These are phyloP conservation scores for Ricordea florida DNA, from an alignment of 92 coral and sea anemone species.

Conservation along the genomic window DNA sequence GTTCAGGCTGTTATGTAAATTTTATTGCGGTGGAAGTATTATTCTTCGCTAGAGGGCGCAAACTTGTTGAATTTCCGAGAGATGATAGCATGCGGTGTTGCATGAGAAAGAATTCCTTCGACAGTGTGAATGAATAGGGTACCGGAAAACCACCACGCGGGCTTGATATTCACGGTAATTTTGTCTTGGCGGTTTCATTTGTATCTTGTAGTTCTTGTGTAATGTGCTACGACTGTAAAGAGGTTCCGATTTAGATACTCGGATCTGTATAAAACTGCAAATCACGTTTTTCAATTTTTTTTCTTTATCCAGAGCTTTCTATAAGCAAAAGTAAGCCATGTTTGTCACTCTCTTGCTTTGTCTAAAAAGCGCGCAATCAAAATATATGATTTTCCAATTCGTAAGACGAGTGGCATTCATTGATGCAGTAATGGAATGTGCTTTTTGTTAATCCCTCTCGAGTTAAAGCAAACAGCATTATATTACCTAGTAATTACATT, in stretches of 20 bases:
- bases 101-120: not conserved
- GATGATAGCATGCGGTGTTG: conserved; percentile 1
- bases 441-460: conserved; percentile 6
- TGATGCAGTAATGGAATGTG: not conserved
- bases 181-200: conserved; percentile 2
- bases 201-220: not conserved
- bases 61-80: conserved; percentile 8
- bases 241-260: too few relatives aligned
- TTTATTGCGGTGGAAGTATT: conserved; percentile 3
- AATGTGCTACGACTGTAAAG: not conserved
- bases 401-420: too few relatives aligned
- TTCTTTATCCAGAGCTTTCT: too few relatives aligned
- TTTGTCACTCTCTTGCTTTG: too few relatives aligned
- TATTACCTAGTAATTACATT: too few relatives aligned
- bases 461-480: conserved; percentile 10
- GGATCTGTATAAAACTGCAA: too few relatives aligned
- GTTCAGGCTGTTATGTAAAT: conserved; percentile 18
- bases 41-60: not conserved
- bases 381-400: too few relatives aligned
- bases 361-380: too few relatives aligned
- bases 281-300: too few relatives aligned
- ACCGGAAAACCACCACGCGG: conserved; percentile 1
- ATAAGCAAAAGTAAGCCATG: too few relatives aligned
- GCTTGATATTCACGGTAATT: conserved; percentile 3
- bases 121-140: not conserved